phyloP scores from a whole-genome alignment of 2,113 vertebrate species.

The Myodes glareolus region DNA sequence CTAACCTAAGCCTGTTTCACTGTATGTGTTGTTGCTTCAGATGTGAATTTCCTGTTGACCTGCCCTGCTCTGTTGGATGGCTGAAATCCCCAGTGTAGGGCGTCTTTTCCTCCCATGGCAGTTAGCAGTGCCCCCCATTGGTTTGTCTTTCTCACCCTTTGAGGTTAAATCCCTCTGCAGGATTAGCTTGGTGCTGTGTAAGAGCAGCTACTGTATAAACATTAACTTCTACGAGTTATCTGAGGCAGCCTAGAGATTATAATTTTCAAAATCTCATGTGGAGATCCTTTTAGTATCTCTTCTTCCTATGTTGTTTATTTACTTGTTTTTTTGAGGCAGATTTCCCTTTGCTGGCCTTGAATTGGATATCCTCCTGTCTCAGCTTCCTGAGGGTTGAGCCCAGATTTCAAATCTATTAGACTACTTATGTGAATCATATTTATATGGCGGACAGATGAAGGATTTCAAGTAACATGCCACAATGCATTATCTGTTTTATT shows the following conservation, averaged over 20 bases:
- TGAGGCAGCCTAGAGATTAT: not conserved
- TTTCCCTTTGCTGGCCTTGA: not conserved
- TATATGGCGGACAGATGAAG: not conserved
- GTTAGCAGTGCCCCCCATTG: not conserved
- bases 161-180: not conserved
- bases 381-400: not conserved
- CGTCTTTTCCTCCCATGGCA: not conserved
- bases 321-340: not conserved
- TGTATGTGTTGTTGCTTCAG: not conserved
- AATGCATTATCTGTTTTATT: not conserved
- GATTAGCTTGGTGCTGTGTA: not conserved
- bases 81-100: not conserved
- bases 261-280: not conserved
- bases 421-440: not conserved
- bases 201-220: not conserved
- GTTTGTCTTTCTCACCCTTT: not conserved
- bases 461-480: not conserved
- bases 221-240: slow-evolving; percentile 12
- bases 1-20: not conserved
- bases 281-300: not conserved
- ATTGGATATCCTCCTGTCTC: not conserved
- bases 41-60: not conserved
- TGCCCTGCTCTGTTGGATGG: not conserved
- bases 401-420: not conserved
- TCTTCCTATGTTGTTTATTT: not conserved